phyloP scores from a whole-genome alignment of 2,113 vertebrate species.

The Forbesichthys agassizii region DNA sequence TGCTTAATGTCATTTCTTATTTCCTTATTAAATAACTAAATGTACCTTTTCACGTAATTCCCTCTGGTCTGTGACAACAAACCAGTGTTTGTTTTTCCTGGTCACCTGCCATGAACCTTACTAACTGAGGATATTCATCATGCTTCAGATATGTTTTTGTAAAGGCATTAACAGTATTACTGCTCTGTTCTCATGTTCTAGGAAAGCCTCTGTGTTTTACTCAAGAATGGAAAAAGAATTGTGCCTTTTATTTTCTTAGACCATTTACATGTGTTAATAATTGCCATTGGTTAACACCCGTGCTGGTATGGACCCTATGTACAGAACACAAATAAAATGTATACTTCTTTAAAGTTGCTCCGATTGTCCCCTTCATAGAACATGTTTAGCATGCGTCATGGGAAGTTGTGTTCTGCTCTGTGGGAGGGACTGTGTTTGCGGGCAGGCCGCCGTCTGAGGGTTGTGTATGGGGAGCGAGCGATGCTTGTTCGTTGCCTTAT shows the following conservation, averaged over 20 bases:
- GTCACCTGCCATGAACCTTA: conserved; percentile 50
- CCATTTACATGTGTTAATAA: conserved; percentile 83
- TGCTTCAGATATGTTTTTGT: conserved; percentile 77
- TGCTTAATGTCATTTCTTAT: conserved; percentile 71
- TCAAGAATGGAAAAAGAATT: conserved; percentile 78
- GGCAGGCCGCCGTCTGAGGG: conserved; percentile 14
- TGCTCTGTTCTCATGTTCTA: conserved; percentile 79
- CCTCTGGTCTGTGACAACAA: conserved; percentile 29
- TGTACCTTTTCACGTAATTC: conserved; percentile 32
- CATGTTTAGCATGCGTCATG: background rate
- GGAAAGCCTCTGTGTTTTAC: conserved; percentile 78
- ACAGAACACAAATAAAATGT: conserved; percentile 90
- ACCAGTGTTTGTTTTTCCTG: conserved; percentile 37
- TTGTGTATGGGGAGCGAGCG: conserved; percentile 64
- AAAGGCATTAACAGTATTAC: conserved; percentile 98
- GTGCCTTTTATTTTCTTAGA: conserved; percentile 94
- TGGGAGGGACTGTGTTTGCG: conserved; percentile 3
- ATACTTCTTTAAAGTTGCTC: conserved; percentile 75
- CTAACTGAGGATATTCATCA: conserved; percentile 68
- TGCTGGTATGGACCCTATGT: conserved; percentile 80
- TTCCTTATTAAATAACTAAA: conserved; percentile 38
- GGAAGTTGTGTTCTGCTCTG: conserved; percentile 8
- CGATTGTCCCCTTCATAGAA: conserved; percentile 8
- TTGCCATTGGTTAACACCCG: conserved; percentile 83
- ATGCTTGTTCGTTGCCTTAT: conserved; percentile 43